Base-by-base conservation (phyloP, 2,888 invertebrate genomes). In the Meandrusa payeni region DNA sequence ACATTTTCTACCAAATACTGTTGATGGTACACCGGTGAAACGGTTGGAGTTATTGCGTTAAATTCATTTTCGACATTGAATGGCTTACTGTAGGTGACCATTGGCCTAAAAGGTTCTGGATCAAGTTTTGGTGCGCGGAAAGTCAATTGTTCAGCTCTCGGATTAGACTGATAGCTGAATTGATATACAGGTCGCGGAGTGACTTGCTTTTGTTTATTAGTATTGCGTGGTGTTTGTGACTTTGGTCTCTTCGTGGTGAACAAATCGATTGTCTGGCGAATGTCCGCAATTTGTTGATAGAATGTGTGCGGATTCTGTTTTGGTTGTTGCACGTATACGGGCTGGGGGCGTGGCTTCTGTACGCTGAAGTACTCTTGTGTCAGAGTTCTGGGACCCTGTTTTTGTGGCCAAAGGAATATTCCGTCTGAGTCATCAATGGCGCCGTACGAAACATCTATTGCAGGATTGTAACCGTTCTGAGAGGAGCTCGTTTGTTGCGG, bases 141-240 rank as follows among this genome's bases (percentile, higher is more conserved):
- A 2, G 79, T 76, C 11, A 77, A 54, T 31, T 86, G 81, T 23
- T 88, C 88, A 4, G 79, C 86, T 50, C 86, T 76, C 12, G 71
- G 73, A 5, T 90, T 88, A 0, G 91, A 89, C 63, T 94, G 91
- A 61, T 92, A 94, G 59, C 91, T 93, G 65, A 92, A 94, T 63
- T 94, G 93, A 64, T 93, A 94, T 2, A 82, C 76, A 0, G 93
- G 92, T 61, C 91, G 90, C 1, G 89, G 68, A 36, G 89, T 76
- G 7, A 80, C 74, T 5, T 89, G 75, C 61, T 90, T 90, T 3
- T 88, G 81, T 61, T 90, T 83, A 58, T 78, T 81, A 11, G 66
- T 58, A 44, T 80, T 74, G 48, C 81, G 69, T 43, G 76, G 76
- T 6, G 76, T 69, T 45, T 89, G 76, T 3, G 79, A 52, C 47